Evolutionary conservation across 2,888 invertebrate species (phyloP).

Genomic region (Andrena minutula): DNA sequence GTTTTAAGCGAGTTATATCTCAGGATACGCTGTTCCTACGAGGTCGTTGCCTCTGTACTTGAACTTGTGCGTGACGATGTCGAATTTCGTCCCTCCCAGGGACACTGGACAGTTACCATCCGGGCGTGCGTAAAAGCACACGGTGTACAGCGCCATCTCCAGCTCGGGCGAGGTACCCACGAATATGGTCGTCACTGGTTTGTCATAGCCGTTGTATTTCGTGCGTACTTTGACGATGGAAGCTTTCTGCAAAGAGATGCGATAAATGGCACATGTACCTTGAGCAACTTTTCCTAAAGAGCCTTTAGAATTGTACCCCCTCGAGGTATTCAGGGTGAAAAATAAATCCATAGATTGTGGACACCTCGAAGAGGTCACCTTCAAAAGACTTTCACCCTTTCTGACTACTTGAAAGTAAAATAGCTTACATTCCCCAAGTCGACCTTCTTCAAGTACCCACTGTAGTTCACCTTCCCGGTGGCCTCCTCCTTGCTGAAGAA

Average conservation of each 20-base stretch:
- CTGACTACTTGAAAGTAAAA: neutral
- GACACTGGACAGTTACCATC: constrained; percentile 91
- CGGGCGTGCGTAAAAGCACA: constrained; percentile 93
- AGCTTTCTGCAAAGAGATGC: constrained; percentile 89
- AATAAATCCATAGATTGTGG: too few relatives aligned
- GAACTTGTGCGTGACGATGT: constrained; percentile 91
- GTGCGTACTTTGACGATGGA: constrained; percentile 91
- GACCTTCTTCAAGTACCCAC: constrained; percentile 91
- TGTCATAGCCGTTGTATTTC: constrained; percentile 89
- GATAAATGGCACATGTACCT: neutral
- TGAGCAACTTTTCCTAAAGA: too few relatives aligned
- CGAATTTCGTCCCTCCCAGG: constrained; percentile 90
- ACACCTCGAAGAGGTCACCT: too few relatives aligned
- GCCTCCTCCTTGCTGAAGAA: constrained; percentile 92
- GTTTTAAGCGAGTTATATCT: constrained; percentile 86
- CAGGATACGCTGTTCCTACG: constrained; percentile 93
- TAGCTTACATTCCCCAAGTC: constrained; percentile 90
- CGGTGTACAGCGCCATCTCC: constrained; percentile 95
- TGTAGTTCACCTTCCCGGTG: constrained; percentile 90
- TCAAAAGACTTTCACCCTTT: too few relatives aligned
- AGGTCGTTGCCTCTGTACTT: constrained; percentile 91
- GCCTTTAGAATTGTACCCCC: too few relatives aligned
- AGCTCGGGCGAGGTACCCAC: constrained; percentile 96
- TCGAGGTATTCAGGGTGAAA: too few relatives aligned
- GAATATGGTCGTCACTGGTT: constrained; percentile 92